Base-by-base conservation (phyloP, 64 coral and sea anemone species). In the Hydrozoanthus tunicans region DNA sequence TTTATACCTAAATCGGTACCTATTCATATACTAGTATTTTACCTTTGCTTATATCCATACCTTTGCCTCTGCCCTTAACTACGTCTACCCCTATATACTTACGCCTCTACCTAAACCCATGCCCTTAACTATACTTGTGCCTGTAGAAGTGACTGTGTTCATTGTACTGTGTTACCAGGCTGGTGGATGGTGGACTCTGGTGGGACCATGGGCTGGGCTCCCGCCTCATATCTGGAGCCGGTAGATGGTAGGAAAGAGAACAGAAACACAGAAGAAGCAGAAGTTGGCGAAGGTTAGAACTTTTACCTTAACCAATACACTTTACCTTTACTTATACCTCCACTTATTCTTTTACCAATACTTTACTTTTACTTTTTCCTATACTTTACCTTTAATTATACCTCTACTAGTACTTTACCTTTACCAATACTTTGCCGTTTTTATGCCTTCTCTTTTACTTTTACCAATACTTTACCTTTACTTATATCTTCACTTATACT, bases 201-300 rank as follows among this genome's bases (percentile, higher is more conserved):
- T 70, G 84, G 84, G 0, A 56, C 51, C 20, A 43, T 62, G 69
- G 84, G 84, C 3, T 88, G 84, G 84, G 84, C 68, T 4, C 84
- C 84, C 7, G 84, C 84, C 20, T 88, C 84, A 4, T 88, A 88
- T 51, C 84, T 88, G 56, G 84, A 88, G 25, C 84, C 69, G 53
- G 68, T 88, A n/a, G 69, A 88, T 59, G 84, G 84, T 53, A 60
- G 58, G 20, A 5, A 25, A 75, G 84, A 88, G 56, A 11, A 88
- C 11, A 74, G 84, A 61, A 61, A 88, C 56, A 88, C 69, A 5
- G 84, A 88, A 69, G 56, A 88, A 88, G 84, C 69, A 5, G 69
- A 61, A 14, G 69, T 88, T 51, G 84, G 84, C 1, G 84, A 88
- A 74, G 84, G 84, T 88, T 3, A 74, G 68, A 51, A 65, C 60